Base-by-base conservation (phyloP, 2,888 invertebrate species). In the Drosophila villosipedis region DNA sequence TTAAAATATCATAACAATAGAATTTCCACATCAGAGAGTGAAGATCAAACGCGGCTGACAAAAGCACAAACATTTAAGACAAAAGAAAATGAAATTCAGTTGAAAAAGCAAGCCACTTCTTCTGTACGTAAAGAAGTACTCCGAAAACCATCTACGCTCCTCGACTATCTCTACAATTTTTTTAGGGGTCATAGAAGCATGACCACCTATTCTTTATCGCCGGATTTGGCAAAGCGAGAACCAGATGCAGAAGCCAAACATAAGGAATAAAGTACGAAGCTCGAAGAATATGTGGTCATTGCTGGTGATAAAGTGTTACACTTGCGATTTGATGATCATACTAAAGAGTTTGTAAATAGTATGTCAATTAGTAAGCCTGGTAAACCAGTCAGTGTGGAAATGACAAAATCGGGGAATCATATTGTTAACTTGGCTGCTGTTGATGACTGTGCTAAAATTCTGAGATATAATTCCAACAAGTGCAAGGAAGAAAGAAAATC, bases 161-260 rank as follows among this genome's bases (percentile, higher is more conserved):
- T 39, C 0, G 37, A 68, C n/a, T 78, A 65, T 54, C 28, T 82
- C 0, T 78, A 33, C 10, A 37, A 60, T 0, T 50, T 73, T 3
- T 16, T 82, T 14, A 43, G 19, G 19, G 57, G 71, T 53, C 60
- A 33, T 14, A 55, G 63, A 61, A 47, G 28, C 6, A 65, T 77
- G 22, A n/a, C 73, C 28, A 80, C 77, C n/a, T 65, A 33, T 22
- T 52, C 65, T 14, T 60, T 65, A 49, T 62, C 78, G 4, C 67
- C 78, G 5, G 57, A 63, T 25, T 30, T 76, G 7, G 3, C 2
- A 4, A 65, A 66, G 10, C 65, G n/a, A 30, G 57, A 53, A 0
- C 22, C 62, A 4, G 68, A 72, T 4, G 37, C 57, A 5, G 19
- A 43, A 0, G 5, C 25, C 9, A 55, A 59, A n/a, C 19, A 12